Evolutionary conservation across 2,113 vertebrate genomes (phyloP), one percentile per base, ranked within the genome.

Genomic region (Vulpes vulpes): DNA sequence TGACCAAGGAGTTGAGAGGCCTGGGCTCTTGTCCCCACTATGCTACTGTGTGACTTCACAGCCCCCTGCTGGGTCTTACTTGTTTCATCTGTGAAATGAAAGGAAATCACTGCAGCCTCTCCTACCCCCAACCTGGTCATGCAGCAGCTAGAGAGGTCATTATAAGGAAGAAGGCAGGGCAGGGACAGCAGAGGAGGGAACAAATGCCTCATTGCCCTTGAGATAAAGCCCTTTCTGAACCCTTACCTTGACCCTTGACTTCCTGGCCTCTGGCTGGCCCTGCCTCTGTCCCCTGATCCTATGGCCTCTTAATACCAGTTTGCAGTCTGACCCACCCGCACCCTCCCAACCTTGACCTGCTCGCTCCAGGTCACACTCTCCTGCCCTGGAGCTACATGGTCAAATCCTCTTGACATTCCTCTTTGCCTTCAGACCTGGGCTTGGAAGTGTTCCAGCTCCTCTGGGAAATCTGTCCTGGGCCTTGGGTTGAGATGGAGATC

Each of bases 141-240:
- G 15, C 32, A 38, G 64, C 38, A 11, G 53, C 27, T 22, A 32
- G 19, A 64, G 51, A n/a, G 19, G 32, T 67, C 1, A 1, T 93
- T n/a, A 59, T 3, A 57, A 67, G 64, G 15, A 49, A 83, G 35
- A 57, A 23, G 25, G 23, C 3, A 76, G 73, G 38, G 12, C 6
- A 76, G 73, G 73, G 6, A 10, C 19, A 14, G n/a, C 32, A 15
- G 3, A 6, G 51, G 59, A 74, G 12, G 27, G 20, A 11, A 35
- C 8, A 5, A 49, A 79, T 2, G 1, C 59, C 20, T n/a, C 43
- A 0, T 5, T 5, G 23, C 62, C 49, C 14, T 53, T 2, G 3
- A 22, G 15, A 60, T 59, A 60, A 85, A 79, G 17, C n/a, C 9
- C 43, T 7, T 14, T 43, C 11, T 11, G 67, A 78, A 8, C 22